Evolutionary conservation across 2,797 vertebrate genomes (phyloP).

Genomic region (Alectoris magna): DNA sequence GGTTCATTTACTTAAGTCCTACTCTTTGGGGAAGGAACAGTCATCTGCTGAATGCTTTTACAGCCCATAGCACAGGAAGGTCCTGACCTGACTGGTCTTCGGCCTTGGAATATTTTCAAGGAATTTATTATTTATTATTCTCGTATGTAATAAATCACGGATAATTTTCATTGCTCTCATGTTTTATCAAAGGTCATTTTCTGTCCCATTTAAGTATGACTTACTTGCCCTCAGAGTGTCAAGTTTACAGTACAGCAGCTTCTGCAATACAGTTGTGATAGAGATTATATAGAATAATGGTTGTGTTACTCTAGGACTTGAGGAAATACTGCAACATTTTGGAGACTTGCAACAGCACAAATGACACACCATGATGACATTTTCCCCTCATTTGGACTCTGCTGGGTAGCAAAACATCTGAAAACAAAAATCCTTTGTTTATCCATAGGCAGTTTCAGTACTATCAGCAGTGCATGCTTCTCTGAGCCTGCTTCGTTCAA

Average conservation of each 20-base stretch:
- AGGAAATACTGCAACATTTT: neutral
- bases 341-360: neutral
- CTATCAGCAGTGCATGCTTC: neutral
- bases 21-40: neutral
- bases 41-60: constrained; percentile 21
- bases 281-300: neutral
- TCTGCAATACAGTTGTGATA: neutral
- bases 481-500: neutral
- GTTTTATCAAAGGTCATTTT: neutral
- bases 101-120: neutral
- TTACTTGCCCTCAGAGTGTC: neutral
- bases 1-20: neutral
- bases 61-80: neutral
- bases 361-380: neutral
- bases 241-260: neutral
- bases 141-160: neutral
- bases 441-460: neutral
- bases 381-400: neutral
- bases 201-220: neutral
- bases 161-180: neutral
- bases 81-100: constrained; percentile 8
- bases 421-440: neutral
- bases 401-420: neutral
- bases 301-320: neutral
- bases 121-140: constrained; percentile 10